Percentiles rank a stretch among this genome's conserved stretches.
These are phyloP conservation scores for Myanophis thanlyinensis DNA, from an alignment of 2,113 vertebrate species.

Conservation along the genomic window DNA sequence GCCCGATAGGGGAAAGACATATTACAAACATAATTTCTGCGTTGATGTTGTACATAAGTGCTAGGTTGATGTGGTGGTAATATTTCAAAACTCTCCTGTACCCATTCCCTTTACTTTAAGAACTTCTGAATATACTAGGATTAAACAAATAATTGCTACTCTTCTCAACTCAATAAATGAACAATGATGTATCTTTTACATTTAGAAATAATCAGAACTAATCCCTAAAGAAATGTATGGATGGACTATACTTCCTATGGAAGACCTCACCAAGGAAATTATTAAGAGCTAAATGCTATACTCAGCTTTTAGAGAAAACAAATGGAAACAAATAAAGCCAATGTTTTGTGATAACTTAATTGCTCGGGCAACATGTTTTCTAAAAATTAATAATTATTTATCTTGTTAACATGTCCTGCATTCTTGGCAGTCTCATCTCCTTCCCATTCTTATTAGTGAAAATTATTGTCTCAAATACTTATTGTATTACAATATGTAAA, in stretches of 20 bases:
- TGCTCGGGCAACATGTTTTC: not conserved
- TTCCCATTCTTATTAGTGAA: not conserved
- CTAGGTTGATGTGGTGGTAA: too few species aligned
- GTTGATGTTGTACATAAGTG: too few species aligned
- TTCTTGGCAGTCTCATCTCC: not conserved
- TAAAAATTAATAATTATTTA: not conserved
- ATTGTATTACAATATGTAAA: not conserved
- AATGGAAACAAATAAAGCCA: not conserved
- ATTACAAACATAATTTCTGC: too few species aligned
- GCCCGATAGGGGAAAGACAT: too few species aligned
- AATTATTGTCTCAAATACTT: not conserved
- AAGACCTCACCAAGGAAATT: not conserved
- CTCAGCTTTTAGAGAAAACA: not conserved
- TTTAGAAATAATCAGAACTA: not conserved
- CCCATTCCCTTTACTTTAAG: not conserved
- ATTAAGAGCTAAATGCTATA: not conserved
- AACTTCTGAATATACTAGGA: not conserved
- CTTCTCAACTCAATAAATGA: not conserved
- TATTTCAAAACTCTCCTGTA: not conserved
- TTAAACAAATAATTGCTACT: too few species aligned
- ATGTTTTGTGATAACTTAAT: not conserved
- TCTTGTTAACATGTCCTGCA: not conserved
- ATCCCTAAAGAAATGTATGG: not conserved
- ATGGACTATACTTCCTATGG: not conserved
- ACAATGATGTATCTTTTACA: not conserved